These are phyloP conservation scores for Sisyra nigra DNA, from an alignment of 2,888 invertebrate genomes.

Conservation along the genomic window DNA sequence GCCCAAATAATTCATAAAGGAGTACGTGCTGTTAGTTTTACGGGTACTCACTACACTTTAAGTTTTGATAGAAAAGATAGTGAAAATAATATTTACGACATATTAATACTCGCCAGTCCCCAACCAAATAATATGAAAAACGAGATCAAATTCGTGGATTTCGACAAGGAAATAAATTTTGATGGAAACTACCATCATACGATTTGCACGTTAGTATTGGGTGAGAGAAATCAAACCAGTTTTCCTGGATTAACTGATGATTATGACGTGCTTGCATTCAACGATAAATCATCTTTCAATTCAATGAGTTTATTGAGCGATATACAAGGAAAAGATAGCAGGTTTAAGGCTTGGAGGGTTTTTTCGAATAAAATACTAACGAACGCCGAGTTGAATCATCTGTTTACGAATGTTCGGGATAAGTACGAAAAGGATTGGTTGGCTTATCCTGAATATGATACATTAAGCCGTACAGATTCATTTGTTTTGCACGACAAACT, in stretches of 20 bases:
- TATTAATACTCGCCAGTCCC: conserved; percentile 40
- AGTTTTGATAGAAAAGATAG: conserved; percentile 1
- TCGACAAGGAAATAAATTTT: conserved; percentile 21
- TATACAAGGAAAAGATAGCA: conserved; percentile 16
- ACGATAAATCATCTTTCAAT: conserved; percentile 28
- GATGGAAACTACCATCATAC: conserved; percentile 33
- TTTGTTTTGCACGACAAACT: conserved; percentile 34
- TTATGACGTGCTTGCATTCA: conserved; percentile 27
- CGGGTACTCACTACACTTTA: conserved; percentile 8
- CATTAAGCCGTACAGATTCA: conserved; percentile 18
- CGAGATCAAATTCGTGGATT: conserved; percentile 28
- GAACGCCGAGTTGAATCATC: conserved; percentile 24
- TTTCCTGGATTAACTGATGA: conserved; percentile 24
- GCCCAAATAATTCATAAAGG: conserved; percentile 23
- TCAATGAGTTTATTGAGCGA: conserved; percentile 26
- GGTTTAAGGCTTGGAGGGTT: conserved; percentile 34
- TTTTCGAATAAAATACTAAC: conserved; percentile 33
- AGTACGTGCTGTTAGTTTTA: conserved; percentile 20
- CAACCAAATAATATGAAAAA: conserved; percentile 26
- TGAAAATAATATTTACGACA: conserved; percentile 27
- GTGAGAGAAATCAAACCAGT: conserved; percentile 27
- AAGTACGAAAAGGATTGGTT: conserved; percentile 29
- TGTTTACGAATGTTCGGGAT: conserved; percentile 28
- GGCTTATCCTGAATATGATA: conserved; percentile 37
- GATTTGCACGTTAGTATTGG: conserved; percentile 36